Evolutionary conservation across 2,888 invertebrate species (phyloP).

Genomic region (Galeopsomyia nigrocyanea): DNA sequence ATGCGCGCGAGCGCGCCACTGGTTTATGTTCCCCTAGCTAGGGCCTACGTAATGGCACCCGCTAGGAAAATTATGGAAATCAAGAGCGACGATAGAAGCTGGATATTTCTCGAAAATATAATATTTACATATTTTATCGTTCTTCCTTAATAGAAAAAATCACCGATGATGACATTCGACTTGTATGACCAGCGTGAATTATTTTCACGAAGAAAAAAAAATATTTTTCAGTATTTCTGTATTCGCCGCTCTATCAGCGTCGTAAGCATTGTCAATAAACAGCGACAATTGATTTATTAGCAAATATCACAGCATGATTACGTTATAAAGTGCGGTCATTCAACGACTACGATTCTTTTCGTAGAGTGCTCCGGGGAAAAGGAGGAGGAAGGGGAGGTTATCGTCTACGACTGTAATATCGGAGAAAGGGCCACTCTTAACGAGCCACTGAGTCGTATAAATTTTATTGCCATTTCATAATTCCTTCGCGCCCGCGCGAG

Average conservation of each 20-base stretch:
- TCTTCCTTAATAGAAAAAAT: conserved; percentile 20
- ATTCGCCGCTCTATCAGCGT: no score
- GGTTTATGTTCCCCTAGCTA: conserved; percentile 51
- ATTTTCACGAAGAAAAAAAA: no score
- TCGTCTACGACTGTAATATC: conserved; percentile 43
- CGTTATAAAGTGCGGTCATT: background rate
- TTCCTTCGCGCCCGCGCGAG: conserved; percentile 34
- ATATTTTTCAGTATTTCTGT: no score
- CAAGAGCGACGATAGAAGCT: conserved; percentile 31
- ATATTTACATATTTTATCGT: conserved; percentile 42
- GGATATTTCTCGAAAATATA: conserved; percentile 36
- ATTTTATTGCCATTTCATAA: conserved; percentile 61
- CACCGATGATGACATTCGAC: no score
- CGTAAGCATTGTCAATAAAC: no score
- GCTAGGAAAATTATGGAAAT: conserved; percentile 57
- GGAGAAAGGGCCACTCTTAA: conserved; percentile 56
- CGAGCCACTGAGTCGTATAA: conserved; percentile 62
- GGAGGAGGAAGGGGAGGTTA: conserved; percentile 22
- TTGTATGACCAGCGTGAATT: no score
- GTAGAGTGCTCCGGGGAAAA: conserved; percentile 1
- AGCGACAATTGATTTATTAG: no score
- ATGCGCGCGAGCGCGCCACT: conserved; percentile 28
- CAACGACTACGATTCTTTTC: conserved; percentile 16
- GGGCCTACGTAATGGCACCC: conserved; percentile 52
- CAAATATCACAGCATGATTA: no score